A percentile compares a stretch with the other conserved stretches of the same genome.
phyloP scores from a whole-genome alignment of 2,797 vertebrate species.

The Helostoma temminkii region DNA sequence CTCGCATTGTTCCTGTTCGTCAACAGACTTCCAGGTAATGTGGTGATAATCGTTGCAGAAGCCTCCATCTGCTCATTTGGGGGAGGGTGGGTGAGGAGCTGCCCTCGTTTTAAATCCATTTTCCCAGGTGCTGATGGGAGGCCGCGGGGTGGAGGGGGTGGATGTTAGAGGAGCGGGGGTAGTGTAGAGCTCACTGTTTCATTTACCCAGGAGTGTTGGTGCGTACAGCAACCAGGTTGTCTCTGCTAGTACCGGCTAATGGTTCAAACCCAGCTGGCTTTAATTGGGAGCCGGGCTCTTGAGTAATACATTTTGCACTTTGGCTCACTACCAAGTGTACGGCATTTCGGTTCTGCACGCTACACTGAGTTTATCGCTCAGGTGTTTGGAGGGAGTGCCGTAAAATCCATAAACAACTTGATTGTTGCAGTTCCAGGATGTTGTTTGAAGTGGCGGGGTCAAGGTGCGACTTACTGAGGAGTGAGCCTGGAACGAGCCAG shows the following conservation, averaged over 20 bases:
- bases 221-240: slow-evolving; percentile 69
- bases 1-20: slow-evolving; percentile 84
- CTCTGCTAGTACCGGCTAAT: slow-evolving; percentile 76
- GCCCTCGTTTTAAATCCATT: slow-evolving; percentile 80
- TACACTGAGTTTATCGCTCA: slow-evolving; percentile 62
- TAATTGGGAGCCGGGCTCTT: slow-evolving; percentile 52
- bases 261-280: slow-evolving; percentile 80
- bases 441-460: slow-evolving; percentile 51
- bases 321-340: slow-evolving; percentile 76
- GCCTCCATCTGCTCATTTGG: slow-evolving; percentile 83
- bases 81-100: slow-evolving; percentile 34
- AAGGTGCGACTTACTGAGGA: slow-evolving; percentile 23
- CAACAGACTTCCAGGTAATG: slow-evolving; percentile 86
- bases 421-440: slow-evolving; percentile 32
- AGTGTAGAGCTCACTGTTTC: slow-evolving; percentile 54
- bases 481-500: slow-evolving; percentile 18
- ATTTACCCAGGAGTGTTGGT: slow-evolving; percentile 69
- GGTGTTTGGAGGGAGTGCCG: slow-evolving; percentile 63
- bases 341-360: slow-evolving; percentile 54
- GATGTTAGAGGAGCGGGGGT: slow-evolving; percentile 32
- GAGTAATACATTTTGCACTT: slow-evolving; percentile 78
- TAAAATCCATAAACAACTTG: slow-evolving; percentile 71
- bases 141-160: slow-evolving; percentile 60
- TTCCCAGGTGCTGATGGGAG: slow-evolving; percentile 81
- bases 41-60: slow-evolving; percentile 80